Conservation (phyloP, 2,888 invertebrate species). For the Parthenolecanium corni region DNA sequence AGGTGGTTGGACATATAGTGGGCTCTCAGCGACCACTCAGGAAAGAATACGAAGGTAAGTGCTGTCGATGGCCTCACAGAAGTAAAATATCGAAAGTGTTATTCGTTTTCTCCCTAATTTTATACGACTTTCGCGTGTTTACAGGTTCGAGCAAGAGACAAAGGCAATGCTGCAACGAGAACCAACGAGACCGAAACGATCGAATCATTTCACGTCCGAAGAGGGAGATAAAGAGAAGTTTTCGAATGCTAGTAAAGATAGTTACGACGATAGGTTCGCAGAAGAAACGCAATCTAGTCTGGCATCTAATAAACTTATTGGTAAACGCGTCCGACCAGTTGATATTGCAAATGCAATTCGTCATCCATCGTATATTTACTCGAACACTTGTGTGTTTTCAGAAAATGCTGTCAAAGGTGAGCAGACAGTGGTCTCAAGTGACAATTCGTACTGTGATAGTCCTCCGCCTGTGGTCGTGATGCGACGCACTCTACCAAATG, state of each 20-base stretch:
- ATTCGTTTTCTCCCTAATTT: not conserved
- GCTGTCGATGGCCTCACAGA: not conserved
- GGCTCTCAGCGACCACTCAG: constrained; percentile 48
- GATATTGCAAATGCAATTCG: not conserved
- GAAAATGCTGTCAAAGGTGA: not conserved
- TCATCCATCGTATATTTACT: too few relatives aligned
- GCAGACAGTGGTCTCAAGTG: not conserved
- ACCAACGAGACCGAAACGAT: constrained; percentile 23
- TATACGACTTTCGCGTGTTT: not conserved
- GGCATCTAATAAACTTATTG: not conserved
- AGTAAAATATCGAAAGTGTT: not conserved
- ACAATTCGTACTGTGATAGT: constrained; percentile 4
- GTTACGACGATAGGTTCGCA: not conserved
- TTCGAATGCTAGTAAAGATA: constrained; percentile 30
- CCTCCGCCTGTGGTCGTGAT: constrained; percentile 18
- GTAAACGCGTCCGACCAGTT: not conserved
- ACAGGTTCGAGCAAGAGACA: constrained; percentile 60
- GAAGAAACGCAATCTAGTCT: not conserved
- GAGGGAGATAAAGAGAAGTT: constrained; percentile 29
- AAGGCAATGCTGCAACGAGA: constrained; percentile 52
- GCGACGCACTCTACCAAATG: constrained; percentile 12
- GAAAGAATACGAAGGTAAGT: constrained; percentile 48
- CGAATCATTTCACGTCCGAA: constrained; percentile 20
- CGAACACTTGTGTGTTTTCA: not conserved
- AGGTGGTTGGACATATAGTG: constrained; percentile 47